Evolutionary conservation across 2,888 invertebrate genomes (phyloP), one percentile per base, ranked within the genome.

Genomic region (Cloeon dipterum): DNA sequence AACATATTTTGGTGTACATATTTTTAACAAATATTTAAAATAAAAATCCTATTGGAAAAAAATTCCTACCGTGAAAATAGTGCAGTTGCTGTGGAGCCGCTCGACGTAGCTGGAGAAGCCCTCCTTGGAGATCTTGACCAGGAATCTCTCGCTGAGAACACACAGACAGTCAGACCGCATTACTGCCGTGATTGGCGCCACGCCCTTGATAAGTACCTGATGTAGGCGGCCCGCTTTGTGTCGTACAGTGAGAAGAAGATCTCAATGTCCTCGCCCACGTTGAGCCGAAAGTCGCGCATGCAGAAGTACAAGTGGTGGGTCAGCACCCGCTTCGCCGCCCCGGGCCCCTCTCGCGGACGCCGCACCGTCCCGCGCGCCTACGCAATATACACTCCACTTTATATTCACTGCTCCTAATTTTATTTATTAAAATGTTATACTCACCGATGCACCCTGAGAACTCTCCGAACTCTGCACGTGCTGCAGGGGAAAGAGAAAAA

Each of bases 61-160:
- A 20, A 14, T 32, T 72, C 74, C 60, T 48, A 70, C 74, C 16
- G 85, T 83, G 55, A 89, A 89, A 40, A 89, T 70, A 17, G 85
- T 85, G 53, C 83, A 83, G 54, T 83, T 83, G 49, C 78, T 79
- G 53, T 83, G 77, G 46, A 85, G 57, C 50, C 83, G 76, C 49
- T 86, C 85, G 42, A 83, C 72, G 54, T 86, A 82, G 56, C 81
- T 81, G 13, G 85, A 79, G 58, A 85, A 82, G 11, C 86, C 88
- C 49, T 86, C 83, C 55, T 82, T 81, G 44, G 81, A 79, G 56
- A 88, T 79, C 54, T 73, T 70, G 47, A 89, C 82, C 50, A 88
- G 65, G 61, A 86, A 89, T 43, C 88, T 64, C 57, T 91, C 91
- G 39, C 88, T 63, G 50, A 35, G 56, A 51, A 34, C 42, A 42